Percentiles rank a stretch among this genome's conserved stretches.
These are phyloP conservation scores for Hipposideros armiger DNA, from an alignment of 2,113 vertebrate genomes.

Conservation along the genomic window DNA sequence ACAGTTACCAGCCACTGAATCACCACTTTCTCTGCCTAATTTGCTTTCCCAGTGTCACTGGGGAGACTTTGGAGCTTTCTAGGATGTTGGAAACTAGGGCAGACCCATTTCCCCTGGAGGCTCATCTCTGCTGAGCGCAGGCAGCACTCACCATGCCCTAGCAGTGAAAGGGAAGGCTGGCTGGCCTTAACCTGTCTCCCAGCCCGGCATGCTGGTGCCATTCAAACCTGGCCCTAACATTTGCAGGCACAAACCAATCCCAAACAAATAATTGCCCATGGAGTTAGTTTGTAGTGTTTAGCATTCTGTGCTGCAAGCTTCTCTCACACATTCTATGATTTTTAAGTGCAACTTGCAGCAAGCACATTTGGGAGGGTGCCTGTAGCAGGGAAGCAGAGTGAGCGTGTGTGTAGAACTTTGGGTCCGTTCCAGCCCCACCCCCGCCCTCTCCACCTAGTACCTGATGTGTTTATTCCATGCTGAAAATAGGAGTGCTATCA, in stretches of 20 bases:
- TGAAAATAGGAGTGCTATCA: constrained; percentile 68
- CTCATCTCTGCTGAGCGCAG: not conserved
- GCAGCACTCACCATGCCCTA: not conserved
- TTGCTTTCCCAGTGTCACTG: not conserved
- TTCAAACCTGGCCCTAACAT: constrained; percentile 45
- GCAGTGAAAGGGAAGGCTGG: not conserved
- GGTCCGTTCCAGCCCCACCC: not conserved
- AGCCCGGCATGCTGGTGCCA: not conserved
- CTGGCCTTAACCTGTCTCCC: not conserved
- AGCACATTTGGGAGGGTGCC: not conserved
- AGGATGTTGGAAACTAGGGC: constrained; percentile 61
- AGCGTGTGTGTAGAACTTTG: not conserved
- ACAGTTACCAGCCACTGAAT: not conserved
- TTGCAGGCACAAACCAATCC: constrained; percentile 38
- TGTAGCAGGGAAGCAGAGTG: not conserved
- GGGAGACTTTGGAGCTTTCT: constrained; percentile 55
- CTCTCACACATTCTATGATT: not conserved
- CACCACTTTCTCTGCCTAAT: not conserved
- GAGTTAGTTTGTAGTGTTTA: constrained; percentile 40
- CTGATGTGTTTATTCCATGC: constrained; percentile 10
- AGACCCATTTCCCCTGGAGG: constrained; percentile 5
- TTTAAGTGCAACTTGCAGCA: not conserved
- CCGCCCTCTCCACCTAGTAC: not conserved
- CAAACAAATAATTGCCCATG: constrained; percentile 14
- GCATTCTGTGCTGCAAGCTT: not conserved